These are phyloP conservation scores for Brachyhypopomus occidentalis DNA, from an alignment of 2,113 vertebrate species.

Conservation along the genomic window DNA sequence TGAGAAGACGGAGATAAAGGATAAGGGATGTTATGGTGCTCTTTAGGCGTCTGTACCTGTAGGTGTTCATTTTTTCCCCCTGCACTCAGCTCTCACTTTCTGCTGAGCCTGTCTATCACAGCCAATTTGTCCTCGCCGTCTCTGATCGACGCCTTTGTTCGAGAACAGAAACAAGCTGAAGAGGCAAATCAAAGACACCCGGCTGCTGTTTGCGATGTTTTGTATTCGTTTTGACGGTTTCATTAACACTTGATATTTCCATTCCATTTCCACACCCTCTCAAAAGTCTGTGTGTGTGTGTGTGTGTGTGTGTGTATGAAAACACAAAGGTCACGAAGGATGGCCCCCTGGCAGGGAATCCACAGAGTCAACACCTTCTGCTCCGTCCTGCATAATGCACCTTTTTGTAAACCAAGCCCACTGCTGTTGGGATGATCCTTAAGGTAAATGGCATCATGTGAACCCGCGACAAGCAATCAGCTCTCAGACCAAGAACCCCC, in stretches of 20 bases:
- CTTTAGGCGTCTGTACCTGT: slow-evolving; percentile 20
- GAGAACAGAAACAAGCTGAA: neutral
- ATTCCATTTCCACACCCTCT: neutral
- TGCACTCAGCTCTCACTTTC: slow-evolving; percentile 35
- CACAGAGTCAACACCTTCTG: neutral
- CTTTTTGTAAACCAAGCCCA: slow-evolving; percentile 26
- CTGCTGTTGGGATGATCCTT: neutral
- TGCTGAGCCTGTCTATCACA: slow-evolving; percentile 36
- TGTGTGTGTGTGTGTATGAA: neutral
- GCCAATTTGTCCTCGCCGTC: slow-evolving; percentile 32
- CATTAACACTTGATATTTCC: neutral
- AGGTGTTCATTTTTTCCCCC: slow-evolving; percentile 21
- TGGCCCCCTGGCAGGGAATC: slow-evolving; percentile 13
- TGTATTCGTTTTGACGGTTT: neutral
- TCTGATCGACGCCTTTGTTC: slow-evolving; percentile 29
- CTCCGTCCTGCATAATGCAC: neutral
- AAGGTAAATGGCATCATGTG: slow-evolving; percentile 18
- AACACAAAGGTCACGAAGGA: slow-evolving; percentile 4
- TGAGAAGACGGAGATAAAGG: slow-evolving; percentile 14
- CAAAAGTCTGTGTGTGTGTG: neutral
- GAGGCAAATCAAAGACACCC: neutral
- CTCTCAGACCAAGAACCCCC: slow-evolving; percentile 1
- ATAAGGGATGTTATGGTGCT: slow-evolving; percentile 31
- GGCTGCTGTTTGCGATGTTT: neutral
- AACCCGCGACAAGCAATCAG: slow-evolving; percentile 45